Evolutionary conservation across 2,113 vertebrate genomes (phyloP), one percentile per base, ranked within the genome.

Genomic region (Prionailurus viverrinus): DNA sequence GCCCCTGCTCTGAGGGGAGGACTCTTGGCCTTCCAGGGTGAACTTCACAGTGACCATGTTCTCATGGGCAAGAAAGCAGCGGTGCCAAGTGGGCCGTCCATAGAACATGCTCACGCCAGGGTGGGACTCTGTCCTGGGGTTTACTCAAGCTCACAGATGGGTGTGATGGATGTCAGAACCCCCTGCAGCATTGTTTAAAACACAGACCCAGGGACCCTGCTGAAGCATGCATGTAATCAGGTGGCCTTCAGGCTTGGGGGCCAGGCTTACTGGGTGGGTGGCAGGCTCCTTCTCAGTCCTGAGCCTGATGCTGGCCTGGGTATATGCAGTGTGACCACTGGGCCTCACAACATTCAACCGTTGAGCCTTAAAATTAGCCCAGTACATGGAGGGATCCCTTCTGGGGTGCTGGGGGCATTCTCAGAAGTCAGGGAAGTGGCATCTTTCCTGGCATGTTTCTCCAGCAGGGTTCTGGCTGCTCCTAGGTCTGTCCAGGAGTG

Each of bases 351-450:
- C 25, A 13, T 48, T 69, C 61, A 78, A 11, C 36, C 71, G 36
- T 81, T 29, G 65, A 45, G 55, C 0, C 71, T 74, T 81, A 21
- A 74, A 45, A 68, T 0, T 74, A 18, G 25, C 63, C 7, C 14
- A 12, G 25, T 29, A 55, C 51, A 53, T 1, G 5, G 31, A 23
- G 48, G 19, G 21, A 16, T n/a, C 25, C n/a, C 33, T 61, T 51
- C 78, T 0, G 15, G 6, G 23, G 2, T 7, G 2, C n/a, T 10
- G 33, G 36, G 51, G 68, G 8, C 8, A 0, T 16, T 15, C 25
- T 5, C 21, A 36, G 63, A 63, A 15, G 21, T 16, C 13, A 18
- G 33, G 63, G 23, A n/a, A 78, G 45, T 2, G 1, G 9, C 2
- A 14, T 12, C 4, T 33, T 68, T 76, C 78, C 82, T 45, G 18